phyloP scores from a whole-genome alignment of 2,797 vertebrate genomes.

The Semotilus atromaculatus region DNA sequence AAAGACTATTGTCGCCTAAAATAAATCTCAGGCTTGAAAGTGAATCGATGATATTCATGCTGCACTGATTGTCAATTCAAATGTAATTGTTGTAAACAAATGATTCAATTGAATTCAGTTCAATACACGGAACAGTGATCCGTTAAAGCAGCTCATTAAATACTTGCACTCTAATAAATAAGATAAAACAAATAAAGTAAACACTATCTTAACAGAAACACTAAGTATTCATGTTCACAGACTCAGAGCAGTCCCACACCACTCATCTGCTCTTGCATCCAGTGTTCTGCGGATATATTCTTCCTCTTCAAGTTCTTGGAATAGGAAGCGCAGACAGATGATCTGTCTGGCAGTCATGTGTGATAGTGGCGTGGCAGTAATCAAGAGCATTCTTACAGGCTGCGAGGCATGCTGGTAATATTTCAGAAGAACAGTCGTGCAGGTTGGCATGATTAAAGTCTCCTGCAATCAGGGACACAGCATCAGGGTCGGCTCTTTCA shows the following conservation, averaged over 20 bases:
- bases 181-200: not conserved
- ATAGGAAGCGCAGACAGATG: not conserved
- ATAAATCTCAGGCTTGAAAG: not conserved
- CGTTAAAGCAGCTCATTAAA: no score
- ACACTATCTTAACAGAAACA: not conserved
- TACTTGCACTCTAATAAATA: not conserved
- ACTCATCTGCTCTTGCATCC: not conserved
- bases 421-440: conserved; percentile 9
- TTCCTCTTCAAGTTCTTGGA: not conserved
- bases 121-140: not conserved
- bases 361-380: conserved; percentile 6
- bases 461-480: conserved; percentile 23
- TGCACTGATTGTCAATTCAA: not conserved
- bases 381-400: conserved; percentile 18
- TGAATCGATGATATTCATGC: not conserved
- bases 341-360: conserved; percentile 12
- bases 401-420: conserved; percentile 15
- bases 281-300: not conserved
- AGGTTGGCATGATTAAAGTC: conserved; percentile 38
- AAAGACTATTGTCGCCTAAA: not conserved
- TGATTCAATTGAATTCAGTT: not conserved
- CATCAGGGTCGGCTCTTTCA: conserved; percentile 1
- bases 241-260: not conserved
- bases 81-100: not conserved
- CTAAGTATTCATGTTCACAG: not conserved